Conservation (phyloP, 2,888 invertebrate species). For the Brachypalpus laphriformis region DNA sequence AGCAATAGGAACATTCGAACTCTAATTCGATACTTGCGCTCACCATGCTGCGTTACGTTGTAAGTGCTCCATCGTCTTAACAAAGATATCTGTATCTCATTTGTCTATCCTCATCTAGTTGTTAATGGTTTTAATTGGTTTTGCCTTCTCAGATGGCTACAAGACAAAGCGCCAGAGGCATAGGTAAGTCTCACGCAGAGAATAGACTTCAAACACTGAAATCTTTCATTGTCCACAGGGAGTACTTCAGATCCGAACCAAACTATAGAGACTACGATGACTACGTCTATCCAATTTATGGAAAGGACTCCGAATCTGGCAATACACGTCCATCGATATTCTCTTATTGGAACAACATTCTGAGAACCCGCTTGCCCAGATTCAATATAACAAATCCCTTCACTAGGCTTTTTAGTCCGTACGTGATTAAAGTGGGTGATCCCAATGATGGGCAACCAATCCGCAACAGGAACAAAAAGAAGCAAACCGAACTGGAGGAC, state of each 20-base stretch:
- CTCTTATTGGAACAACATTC: conserved; percentile 52
- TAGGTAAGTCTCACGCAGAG: conserved; percentile 30
- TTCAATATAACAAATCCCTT: conserved; percentile 62
- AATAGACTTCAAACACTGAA: background rate
- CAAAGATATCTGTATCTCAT: background rate
- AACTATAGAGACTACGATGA: conserved; percentile 4
- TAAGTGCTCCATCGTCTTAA: conserved; percentile 8
- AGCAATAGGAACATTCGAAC: background rate
- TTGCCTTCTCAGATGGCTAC: conserved; percentile 19
- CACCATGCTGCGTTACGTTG: conserved; percentile 37
- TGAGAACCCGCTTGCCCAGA: conserved; percentile 39
- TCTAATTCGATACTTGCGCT: background rate
- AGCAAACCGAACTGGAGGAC: background rate
- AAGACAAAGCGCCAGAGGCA: background rate
- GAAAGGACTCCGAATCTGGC: conserved; percentile 17
- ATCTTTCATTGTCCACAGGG: background rate
- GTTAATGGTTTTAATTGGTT: conserved; percentile 5
- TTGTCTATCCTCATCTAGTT: conserved; percentile 4
- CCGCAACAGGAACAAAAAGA: background rate
- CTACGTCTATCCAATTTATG: background rate
- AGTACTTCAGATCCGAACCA: background rate
- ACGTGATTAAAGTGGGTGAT: conserved; percentile 53
- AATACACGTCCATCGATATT: conserved; percentile 32
- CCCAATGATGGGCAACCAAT: background rate
- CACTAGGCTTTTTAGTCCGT: conserved; percentile 53